A percentile compares a stretch with the other conserved stretches of the same genome.
Conservation (phyloP, 2,113 vertebrate genomes). For the Ammodytes marinus region DNA sequence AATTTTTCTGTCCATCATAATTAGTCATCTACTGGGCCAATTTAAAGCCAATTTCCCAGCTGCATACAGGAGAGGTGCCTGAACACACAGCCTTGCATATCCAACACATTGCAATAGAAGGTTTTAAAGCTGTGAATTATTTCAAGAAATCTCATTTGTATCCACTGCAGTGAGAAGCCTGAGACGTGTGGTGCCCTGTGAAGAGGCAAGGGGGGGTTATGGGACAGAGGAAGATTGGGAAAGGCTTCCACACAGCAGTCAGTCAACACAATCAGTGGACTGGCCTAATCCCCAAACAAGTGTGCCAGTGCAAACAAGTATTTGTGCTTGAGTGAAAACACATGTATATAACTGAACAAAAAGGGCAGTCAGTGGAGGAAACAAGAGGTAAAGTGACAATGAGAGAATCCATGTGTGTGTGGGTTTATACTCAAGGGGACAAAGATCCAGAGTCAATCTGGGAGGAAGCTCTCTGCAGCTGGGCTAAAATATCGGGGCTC, state of each 20-base stretch:
- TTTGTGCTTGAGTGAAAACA: slow-evolving; percentile 29
- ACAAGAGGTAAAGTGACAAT: slow-evolving; percentile 17
- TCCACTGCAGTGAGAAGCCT: slow-evolving; percentile 28
- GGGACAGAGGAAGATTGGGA: slow-evolving; percentile 23
- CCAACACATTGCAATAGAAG: slow-evolving; percentile 6
- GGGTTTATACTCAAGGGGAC: slow-evolving; percentile 22
- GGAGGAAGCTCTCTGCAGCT: slow-evolving; percentile 44
- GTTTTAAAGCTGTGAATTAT: slow-evolving; percentile 16
- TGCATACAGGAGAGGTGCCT: slow-evolving; percentile 10
- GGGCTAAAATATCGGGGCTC: slow-evolving; percentile 44
- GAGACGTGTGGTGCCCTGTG: slow-evolving; percentile 15
- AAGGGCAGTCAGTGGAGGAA: slow-evolving; percentile 8
- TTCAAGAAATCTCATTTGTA: slow-evolving; percentile 21
- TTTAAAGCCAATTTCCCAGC: slow-evolving; percentile 54
- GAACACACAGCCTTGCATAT: slow-evolving; percentile 23
- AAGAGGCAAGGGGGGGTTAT: neutral
- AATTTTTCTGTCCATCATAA: slow-evolving; percentile 52
- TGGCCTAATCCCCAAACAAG: slow-evolving; percentile 56
- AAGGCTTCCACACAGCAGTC: slow-evolving; percentile 47
- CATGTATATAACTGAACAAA: slow-evolving; percentile 16
- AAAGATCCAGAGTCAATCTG: slow-evolving; percentile 27
- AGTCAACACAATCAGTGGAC: slow-evolving; percentile 58
- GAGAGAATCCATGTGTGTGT: slow-evolving; percentile 19
- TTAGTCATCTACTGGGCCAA: slow-evolving; percentile 34
- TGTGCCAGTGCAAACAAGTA: slow-evolving; percentile 47